These are phyloP conservation scores for Pachypanchax playfairii DNA, from an alignment of 2,113 vertebrate species.

Conservation along the genomic window DNA sequence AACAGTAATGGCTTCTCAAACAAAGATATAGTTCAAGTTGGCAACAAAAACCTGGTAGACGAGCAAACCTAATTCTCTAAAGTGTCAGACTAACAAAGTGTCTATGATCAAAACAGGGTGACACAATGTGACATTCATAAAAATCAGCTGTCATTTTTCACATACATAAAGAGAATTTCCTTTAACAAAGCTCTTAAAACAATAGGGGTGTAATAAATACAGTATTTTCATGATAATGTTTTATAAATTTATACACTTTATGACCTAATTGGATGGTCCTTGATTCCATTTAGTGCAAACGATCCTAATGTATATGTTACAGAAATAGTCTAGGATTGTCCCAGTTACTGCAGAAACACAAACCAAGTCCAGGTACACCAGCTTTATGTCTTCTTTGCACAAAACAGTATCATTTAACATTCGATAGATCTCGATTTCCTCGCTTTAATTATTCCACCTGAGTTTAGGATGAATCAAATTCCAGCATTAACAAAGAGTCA, in stretches of 20 bases:
- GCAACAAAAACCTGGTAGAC: constrained; percentile 6
- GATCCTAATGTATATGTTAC: constrained; percentile 13
- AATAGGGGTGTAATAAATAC: constrained; percentile 25
- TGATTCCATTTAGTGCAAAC: constrained; percentile 25
- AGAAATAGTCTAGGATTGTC: constrained; percentile 15
- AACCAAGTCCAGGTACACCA: too few species aligned
- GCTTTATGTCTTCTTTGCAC: constrained; percentile 15
- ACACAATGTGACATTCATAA: neutral
- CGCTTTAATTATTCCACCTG: constrained; percentile 42
- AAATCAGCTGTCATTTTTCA: constrained; percentile 12
- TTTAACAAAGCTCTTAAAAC: constrained; percentile 11
- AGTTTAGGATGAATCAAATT: constrained; percentile 49
- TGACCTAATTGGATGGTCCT: constrained; percentile 18
- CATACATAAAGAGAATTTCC: constrained; percentile 14
- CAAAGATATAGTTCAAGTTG: neutral
- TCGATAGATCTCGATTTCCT: neutral
- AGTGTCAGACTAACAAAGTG: neutral
- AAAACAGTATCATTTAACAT: constrained; percentile 20
- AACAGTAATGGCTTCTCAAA: neutral
- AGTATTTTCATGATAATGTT: constrained; percentile 30
- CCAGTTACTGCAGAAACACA: constrained; percentile 17
- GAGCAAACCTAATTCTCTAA: constrained; percentile 2
- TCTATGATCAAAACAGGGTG: constrained; percentile 1
- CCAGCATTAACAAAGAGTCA: constrained; percentile 6
- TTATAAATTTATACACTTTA: neutral